These are phyloP conservation scores for Nomada lathburiana DNA, from an alignment of 2,888 invertebrate species.

Conservation along the genomic window DNA sequence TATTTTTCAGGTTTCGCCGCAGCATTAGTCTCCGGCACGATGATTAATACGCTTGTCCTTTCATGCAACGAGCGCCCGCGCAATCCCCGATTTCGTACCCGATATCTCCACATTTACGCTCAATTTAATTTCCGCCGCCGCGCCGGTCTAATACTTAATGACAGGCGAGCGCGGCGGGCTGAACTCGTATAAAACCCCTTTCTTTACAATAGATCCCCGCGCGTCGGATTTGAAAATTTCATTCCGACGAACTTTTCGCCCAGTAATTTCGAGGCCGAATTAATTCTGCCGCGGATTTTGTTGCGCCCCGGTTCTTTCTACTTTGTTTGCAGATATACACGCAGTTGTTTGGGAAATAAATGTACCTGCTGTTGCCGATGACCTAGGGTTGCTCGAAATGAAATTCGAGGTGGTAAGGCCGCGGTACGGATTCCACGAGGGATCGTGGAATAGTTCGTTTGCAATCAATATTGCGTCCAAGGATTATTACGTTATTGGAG, in stretches of 20 bases:
- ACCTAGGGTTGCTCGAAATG: neutral
- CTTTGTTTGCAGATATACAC: neutral
- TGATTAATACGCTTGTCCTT: slow-evolving; percentile 50
- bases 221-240: neutral
- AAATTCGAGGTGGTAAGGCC: neutral
- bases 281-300: neutral
- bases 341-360: too few species aligned
- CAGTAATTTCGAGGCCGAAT: neutral
- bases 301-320: neutral
- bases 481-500: too few species aligned
- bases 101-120: slow-evolving; percentile 51
- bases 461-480: too few species aligned
- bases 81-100: slow-evolving; percentile 41
- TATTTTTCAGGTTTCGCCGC: slow-evolving; percentile 48
- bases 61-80: slow-evolving; percentile 6
- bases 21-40: slow-evolving; percentile 39
- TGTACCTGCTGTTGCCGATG: too few species aligned
- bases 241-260: neutral
- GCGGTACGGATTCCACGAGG: neutral
- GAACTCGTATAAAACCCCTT: neutral
- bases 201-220: neutral
- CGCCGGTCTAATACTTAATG: slow-evolving; percentile 10
- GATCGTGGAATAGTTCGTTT: too few species aligned
- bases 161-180: neutral
- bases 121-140: slow-evolving; percentile 38